Percentiles rank a stretch among this genome's conserved stretches.
phyloP scores from a whole-genome alignment of 2,113 vertebrate genomes.

The Ornithorhynchus anatinus region DNA sequence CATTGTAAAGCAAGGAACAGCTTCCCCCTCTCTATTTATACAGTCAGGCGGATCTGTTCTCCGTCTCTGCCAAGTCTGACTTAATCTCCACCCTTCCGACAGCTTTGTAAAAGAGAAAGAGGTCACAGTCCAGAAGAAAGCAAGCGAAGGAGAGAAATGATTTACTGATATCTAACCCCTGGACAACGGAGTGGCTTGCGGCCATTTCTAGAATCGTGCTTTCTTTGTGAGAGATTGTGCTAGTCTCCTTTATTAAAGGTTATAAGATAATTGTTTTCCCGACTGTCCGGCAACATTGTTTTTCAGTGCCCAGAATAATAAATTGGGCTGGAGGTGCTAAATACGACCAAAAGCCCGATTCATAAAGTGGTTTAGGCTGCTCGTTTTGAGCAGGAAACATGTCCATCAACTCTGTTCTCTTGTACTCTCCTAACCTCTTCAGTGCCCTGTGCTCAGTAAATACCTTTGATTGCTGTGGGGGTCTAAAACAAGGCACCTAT shows the following conservation, averaged over 20 bases:
- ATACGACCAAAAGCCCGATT: background rate
- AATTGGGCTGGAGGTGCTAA: background rate
- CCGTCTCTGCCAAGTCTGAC: background rate
- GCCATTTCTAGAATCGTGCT: background rate
- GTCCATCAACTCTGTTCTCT: background rate
- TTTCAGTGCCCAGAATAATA: background rate
- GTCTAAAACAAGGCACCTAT: background rate
- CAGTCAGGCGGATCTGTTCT: background rate
- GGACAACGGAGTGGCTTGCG: background rate
- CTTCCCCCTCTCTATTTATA: constrained; percentile 11
- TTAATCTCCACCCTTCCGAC: background rate
- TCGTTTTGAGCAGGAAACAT: no score
- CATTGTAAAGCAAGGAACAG: constrained; percentile 3
- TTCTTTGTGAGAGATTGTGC: background rate
- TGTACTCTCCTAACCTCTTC: no score
- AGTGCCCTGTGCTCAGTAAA: no score
- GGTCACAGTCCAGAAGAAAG: background rate
- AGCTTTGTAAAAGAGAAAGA: background rate
- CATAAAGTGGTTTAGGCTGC: no score
- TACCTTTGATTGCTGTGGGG: no score
- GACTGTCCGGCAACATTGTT: background rate
- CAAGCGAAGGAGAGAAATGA: background rate
- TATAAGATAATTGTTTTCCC: background rate
- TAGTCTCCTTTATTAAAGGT: background rate
- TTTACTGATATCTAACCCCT: background rate